These are phyloP conservation scores for Manis javanica DNA, from an alignment of 2,797 vertebrate genomes.

Conservation along the genomic window DNA sequence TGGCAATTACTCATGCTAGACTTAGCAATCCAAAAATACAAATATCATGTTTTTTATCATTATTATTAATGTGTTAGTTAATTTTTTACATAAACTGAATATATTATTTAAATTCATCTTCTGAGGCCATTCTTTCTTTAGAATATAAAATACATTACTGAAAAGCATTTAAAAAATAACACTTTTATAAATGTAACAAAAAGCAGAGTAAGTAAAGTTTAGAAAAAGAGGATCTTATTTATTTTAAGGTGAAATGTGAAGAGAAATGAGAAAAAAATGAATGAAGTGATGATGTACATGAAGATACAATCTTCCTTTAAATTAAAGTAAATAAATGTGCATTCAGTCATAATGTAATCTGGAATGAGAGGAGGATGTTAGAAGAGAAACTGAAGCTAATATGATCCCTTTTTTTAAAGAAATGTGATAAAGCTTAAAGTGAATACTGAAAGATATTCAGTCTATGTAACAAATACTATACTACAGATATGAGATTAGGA, in stretches of 20 bases:
- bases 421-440: not conserved
- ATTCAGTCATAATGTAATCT: not conserved
- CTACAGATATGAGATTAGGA: not conserved
- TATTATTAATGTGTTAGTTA: not conserved
- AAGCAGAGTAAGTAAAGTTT: not conserved
- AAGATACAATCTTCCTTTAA: constrained; percentile 18
- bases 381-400: not conserved
- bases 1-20: too few relatives aligned
- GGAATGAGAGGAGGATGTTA: constrained; percentile 25
- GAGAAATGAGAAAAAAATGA: constrained; percentile 21
- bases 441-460: not conserved
- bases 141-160: not conserved
- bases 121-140: not conserved
- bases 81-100: too few relatives aligned
- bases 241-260: constrained; percentile 51
- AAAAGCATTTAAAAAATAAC: not conserved
- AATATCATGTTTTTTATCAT: not conserved
- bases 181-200: constrained; percentile 26
- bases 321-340: constrained; percentile 27
- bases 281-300: not conserved
- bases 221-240: not conserved
- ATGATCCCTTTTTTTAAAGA: not conserved
- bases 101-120: not conserved
- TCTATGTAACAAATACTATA: not conserved
- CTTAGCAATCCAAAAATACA: not conserved